Evolutionary conservation across 2,113 vertebrate genomes (phyloP), one percentile per base, ranked within the genome.

Genomic region (Grammomys dolichurus): DNA sequence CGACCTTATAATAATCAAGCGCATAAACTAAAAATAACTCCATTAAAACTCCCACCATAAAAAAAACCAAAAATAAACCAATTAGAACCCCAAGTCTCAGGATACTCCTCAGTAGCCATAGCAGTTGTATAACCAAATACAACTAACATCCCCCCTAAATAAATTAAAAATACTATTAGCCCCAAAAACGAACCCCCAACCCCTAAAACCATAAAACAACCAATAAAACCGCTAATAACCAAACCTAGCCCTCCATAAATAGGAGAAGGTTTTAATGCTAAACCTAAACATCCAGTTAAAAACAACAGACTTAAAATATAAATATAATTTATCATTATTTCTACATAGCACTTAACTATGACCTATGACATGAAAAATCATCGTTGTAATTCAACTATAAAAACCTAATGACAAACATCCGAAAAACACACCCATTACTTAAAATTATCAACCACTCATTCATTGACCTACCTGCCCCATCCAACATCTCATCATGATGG

Each of bases 11-110:
- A 65, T 54, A 54, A 54, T 9, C 54, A 51, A 22, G 7, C 6
- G 24, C 1, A 31, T 8, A 65, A 7, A 65, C 1, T 24, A 65
- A 4, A 65, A 69, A 13, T 5, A 40, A 3, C 7, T 3, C n/a
- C 24, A 31, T 1, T 3, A 84, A 7, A 17, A 48, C 3, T 1
- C 20, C 46, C 6, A 28, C 3, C 11, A 65, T 3, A n/a, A 1
- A 65, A 65, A 28, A 28, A 31, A 2, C 24, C 7, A 7, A 54
- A 36, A 33, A 56, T 9, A 1, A 80, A 17, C 3, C 46, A 80
- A 46, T 19, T 46, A 7, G 82, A 84, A 0, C 5, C 13, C 1
- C 56, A 85, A 17, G 40, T 85, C 12, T 85, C 82, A 9, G n/a
- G 82, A 33, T 46, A 85, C 5, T 19, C n/a, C 22, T 85, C 58